phyloP scores from a whole-genome alignment of 30 jellyfish, hydroid and myxozoan genomes.

The Sanderia malayensis region DNA sequence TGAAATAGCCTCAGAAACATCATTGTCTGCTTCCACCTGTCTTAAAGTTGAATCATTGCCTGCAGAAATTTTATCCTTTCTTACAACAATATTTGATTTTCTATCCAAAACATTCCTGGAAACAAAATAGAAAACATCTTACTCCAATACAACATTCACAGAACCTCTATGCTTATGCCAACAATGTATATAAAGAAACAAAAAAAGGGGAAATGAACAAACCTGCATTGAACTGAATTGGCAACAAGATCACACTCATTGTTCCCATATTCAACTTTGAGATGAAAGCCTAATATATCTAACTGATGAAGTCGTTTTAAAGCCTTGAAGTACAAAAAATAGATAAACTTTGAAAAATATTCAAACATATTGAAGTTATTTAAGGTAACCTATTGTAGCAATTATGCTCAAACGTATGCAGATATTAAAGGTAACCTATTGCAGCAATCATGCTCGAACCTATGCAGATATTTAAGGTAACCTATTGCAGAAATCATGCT shows the following conservation, averaged over 20 bases:
- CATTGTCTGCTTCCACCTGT: constrained; percentile 31
- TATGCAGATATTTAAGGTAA: too few relatives aligned
- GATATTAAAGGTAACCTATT: too few relatives aligned
- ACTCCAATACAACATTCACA: not conserved
- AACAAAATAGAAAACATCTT: not conserved
- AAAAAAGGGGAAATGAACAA: not conserved
- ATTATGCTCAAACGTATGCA: too few relatives aligned
- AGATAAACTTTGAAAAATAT: too few relatives aligned
- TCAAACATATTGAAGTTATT: too few relatives aligned
- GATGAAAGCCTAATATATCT: constrained; percentile 71
- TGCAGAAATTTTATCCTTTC: constrained; percentile 7
- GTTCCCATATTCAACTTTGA: constrained; percentile 81
- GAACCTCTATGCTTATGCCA: too few relatives aligned
- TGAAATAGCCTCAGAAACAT: constrained; percentile 40
- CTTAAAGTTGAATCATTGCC: not conserved
- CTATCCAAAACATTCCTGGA: constrained; percentile 41
- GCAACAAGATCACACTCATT: constrained; percentile 48
- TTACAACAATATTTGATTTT: constrained; percentile 44
- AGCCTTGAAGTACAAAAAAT: too few relatives aligned
- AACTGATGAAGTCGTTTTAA: constrained; percentile 73
- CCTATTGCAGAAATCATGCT: too few relatives aligned
- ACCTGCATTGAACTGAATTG: constrained; percentile 65
- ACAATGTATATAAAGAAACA: too few relatives aligned
- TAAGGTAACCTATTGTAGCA: too few relatives aligned
- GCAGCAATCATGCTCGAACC: too few relatives aligned